Conservation (phyloP, 2,888 invertebrate genomes). For the Ormyrus nitidulus region DNA sequence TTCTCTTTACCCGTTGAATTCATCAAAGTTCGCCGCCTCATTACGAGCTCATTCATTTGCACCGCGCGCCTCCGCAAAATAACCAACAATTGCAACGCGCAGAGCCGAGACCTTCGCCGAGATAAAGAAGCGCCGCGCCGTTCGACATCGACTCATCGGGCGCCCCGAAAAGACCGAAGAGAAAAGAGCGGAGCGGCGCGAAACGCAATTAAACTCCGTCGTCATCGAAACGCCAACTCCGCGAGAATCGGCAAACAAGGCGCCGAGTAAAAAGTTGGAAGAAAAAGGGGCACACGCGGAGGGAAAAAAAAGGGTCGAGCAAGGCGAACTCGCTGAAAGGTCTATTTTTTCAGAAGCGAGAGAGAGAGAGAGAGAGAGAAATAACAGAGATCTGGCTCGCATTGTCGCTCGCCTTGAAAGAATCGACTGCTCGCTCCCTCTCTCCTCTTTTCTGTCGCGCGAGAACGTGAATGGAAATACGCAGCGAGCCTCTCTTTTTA, state of each 20-base stretch:
- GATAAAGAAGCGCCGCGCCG: neutral
- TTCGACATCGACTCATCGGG: neutral
- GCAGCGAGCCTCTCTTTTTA: neutral
- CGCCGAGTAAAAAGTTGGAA: neutral
- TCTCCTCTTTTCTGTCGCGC: constrained; percentile 21
- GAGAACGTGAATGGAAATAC: constrained; percentile 24
- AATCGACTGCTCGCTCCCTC: constrained; percentile 15
- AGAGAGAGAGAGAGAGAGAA: neutral
- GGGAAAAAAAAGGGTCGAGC: neutral
- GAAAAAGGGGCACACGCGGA: neutral
- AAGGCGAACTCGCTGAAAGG: too few species aligned
- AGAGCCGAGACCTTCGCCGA: neutral
- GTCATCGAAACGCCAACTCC: neutral
- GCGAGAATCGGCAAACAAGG: neutral
- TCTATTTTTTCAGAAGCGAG: too few species aligned
- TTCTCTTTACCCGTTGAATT: neutral
- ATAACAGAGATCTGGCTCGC: constrained; percentile 12
- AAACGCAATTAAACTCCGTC: constrained; percentile 17
- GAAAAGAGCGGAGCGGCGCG: neutral
- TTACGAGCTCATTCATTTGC: constrained; percentile 30
- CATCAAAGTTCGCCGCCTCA: constrained; percentile 24
- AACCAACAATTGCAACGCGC: neutral
- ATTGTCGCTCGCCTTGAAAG: constrained; percentile 28
- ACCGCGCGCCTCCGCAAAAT: neutral
- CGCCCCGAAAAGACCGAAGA: neutral